Conservation (phyloP, 2,113 vertebrate species). For the Brienomyrus longianalis region DNA sequence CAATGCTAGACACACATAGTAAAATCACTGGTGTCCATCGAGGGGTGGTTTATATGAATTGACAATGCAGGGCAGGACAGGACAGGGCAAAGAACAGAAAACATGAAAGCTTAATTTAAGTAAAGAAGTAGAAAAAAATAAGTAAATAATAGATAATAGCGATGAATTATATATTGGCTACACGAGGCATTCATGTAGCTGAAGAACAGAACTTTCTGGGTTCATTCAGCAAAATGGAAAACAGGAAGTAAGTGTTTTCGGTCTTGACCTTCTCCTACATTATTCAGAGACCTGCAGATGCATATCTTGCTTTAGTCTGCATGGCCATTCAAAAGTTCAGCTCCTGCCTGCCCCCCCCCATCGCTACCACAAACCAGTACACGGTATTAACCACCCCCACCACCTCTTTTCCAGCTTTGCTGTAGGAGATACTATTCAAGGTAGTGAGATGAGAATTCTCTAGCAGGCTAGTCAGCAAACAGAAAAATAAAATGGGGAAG, state of each 20-base stretch:
- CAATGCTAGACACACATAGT: slow-evolving; percentile 28
- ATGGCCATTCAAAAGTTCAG: slow-evolving; percentile 26
- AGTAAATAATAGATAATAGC: slow-evolving; percentile 56
- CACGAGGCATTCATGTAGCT: slow-evolving; percentile 44
- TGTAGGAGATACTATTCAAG: not conserved
- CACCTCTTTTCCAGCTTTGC: not conserved
- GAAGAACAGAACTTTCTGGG: slow-evolving; percentile 27
- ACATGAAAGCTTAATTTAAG: slow-evolving; percentile 34
- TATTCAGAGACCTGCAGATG: slow-evolving; percentile 39
- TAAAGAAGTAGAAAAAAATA: slow-evolving; percentile 45
- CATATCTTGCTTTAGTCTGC: slow-evolving; percentile 35
- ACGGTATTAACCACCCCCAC: not conserved
- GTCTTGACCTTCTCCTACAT: slow-evolving; percentile 27
- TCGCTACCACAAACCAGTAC: not conserved
- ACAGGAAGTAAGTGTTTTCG: not conserved
- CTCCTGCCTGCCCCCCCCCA: slow-evolving; percentile 7
- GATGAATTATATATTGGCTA: slow-evolving; percentile 44
- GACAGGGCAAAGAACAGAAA: slow-evolving; percentile 16
- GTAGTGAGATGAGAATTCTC: not conserved
- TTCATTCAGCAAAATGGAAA: slow-evolving; percentile 43
- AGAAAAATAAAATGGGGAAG: not conserved
- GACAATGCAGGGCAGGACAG: not conserved
- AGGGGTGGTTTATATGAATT: slow-evolving; percentile 15
- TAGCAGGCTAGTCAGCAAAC: not conserved
- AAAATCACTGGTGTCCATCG: not conserved